Base-by-base conservation (phyloP, 2,888 invertebrate genomes). In the Ochropacha duplaris region DNA sequence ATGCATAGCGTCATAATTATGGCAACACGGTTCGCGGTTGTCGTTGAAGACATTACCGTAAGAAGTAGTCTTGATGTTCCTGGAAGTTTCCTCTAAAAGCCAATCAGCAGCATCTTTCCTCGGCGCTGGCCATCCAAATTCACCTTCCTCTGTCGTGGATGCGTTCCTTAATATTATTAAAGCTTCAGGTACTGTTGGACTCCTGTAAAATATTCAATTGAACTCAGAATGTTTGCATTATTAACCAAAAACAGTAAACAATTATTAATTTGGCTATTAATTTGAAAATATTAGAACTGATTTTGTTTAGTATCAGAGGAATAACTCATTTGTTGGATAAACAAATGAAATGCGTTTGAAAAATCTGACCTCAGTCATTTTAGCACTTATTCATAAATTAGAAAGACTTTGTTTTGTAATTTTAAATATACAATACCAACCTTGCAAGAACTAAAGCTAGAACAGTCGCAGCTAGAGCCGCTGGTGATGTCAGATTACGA, bases 141-240 rank as follows among this genome's bases (percentile, higher is more conserved):
- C 95, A 0, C 95, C 95, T 72, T 95, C 95, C 78, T 95, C 95
- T 0, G 94, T 94, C 0, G 95, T 95, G 0, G 95, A 95, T 0
- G 94, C 94, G 61, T 94, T 94, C 26, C 92, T 84, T 49, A 95
- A 74, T 60, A 94, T 94, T 9, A 93, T 86, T 3, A 95, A 81
- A 0, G 94, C 94, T 84, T 94, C 94, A 0, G 93, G 91, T 0
- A 94, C 92, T 44, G 93, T 69, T 1, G 93, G 88, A 69, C 94
- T 94, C 74, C 93, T 93, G 70, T 14, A 83, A 82, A 1, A 24
- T 24, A 16, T 26, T 6, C 16, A 16, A 52, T n/a, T 19, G 14
- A 31, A 14, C n/a, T 36, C 36, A n/a, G n/a, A n/a, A 4, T 5
- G 31, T 31, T 12, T 12, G 31, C 31, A 12, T 31, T n/a, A n/a